Conservation (phyloP, 2,888 invertebrate genomes). For the Tinea pellionella region DNA sequence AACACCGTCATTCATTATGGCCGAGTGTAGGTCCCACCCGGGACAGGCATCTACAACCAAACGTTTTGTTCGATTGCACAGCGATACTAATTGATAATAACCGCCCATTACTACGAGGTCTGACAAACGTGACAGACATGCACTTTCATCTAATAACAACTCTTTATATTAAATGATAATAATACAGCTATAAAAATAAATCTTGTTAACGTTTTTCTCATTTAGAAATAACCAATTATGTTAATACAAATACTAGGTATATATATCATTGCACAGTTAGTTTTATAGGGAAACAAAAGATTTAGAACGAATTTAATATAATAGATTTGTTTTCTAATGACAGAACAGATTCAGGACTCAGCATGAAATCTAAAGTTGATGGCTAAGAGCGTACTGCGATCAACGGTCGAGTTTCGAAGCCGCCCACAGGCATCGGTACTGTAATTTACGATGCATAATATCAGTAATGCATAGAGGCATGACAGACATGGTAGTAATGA, state of each 20-base stretch:
- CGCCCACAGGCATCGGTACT: constrained; percentile 19
- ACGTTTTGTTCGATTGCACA: constrained; percentile 17
- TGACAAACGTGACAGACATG: constrained; percentile 14
- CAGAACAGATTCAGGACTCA: not conserved
- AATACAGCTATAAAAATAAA: not conserved
- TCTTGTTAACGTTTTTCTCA: not conserved
- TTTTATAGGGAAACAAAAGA: too few species aligned
- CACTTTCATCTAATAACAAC: constrained; percentile 10
- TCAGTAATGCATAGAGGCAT: constrained; percentile 26
- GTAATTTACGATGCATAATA: constrained; percentile 25
- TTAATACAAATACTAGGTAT: too few species aligned
- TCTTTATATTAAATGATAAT: not conserved
- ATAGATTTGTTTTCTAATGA: not conserved
- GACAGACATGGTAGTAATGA: constrained; percentile 23
- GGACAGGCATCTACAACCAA: not conserved
- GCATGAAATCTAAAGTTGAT: constrained; percentile 4
- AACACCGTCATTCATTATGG: not conserved
- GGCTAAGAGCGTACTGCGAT: not conserved
- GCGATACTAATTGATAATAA: constrained; percentile 24
- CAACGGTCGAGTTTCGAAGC: constrained; percentile 9
- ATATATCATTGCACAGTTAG: too few species aligned
- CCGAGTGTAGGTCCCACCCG: not conserved
- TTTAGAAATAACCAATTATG: not conserved
- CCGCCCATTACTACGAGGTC: constrained; percentile 19
- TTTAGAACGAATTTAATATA: not conserved